Percentiles rank a stretch among this genome's conserved stretches.
Evolutionary conservation across 2,888 invertebrate genomes (phyloP).

Genomic region (Euproctis similis): DNA sequence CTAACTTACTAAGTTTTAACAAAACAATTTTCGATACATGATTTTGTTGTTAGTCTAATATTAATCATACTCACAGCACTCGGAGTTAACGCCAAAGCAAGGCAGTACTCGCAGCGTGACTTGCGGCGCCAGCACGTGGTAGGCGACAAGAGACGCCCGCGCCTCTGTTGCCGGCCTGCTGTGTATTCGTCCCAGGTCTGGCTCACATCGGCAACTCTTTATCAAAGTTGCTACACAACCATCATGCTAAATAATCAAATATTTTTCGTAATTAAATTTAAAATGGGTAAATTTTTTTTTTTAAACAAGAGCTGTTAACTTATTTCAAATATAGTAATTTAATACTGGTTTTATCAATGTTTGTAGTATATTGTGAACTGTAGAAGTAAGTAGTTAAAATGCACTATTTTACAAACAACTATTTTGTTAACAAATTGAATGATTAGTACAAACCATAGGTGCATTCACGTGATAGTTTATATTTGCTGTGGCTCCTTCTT

Average conservation of each 20-base stretch:
- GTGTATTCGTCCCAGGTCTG: constrained; percentile 15
- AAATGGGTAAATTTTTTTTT: too few species aligned
- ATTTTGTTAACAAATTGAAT: too few species aligned
- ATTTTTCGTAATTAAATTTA: too few species aligned
- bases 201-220: constrained; percentile 20
- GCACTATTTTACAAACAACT: too few species aligned
- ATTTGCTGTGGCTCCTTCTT: background rate
- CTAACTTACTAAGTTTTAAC: too few species aligned
- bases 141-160: constrained; percentile 38
- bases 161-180: constrained; percentile 21
- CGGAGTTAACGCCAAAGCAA: constrained; percentile 23
- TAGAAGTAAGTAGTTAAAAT: too few species aligned
- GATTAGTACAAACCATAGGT: constrained; percentile 35
- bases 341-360: too few species aligned
- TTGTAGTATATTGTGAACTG: too few species aligned
- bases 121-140: constrained; percentile 49
- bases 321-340: too few species aligned
- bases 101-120: constrained; percentile 34
- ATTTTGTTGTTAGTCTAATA: too few species aligned
- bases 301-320: too few species aligned
- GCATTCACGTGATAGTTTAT: constrained; percentile 36
- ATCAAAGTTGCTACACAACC: constrained; percentile 45
- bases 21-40: too few species aligned
- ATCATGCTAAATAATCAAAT: constrained; percentile 43
- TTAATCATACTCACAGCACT: constrained; percentile 23